These are phyloP conservation scores for Pheucticus melanocephalus DNA, from an alignment of 2,113 vertebrate genomes.

Conservation along the genomic window DNA sequence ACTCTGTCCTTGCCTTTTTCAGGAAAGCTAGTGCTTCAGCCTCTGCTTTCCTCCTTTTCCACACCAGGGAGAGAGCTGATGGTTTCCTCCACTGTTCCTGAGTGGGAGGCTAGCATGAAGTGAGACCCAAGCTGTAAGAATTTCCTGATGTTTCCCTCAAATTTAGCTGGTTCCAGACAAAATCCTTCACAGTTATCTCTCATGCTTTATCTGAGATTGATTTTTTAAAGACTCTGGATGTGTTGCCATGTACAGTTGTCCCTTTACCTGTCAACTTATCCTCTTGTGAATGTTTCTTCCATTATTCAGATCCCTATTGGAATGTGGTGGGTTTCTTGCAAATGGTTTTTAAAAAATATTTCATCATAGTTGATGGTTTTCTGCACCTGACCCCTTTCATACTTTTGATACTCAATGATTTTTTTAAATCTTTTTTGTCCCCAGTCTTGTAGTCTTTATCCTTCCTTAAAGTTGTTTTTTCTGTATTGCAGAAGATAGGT, in stretches of 20 bases:
- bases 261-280: neutral
- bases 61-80: neutral
- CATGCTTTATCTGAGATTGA: neutral
- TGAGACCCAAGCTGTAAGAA: neutral
- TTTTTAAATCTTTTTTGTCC: neutral
- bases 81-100: neutral
- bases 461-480: neutral
- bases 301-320: neutral
- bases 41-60: neutral
- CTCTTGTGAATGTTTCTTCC: neutral
- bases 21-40: neutral
- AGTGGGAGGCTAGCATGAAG: neutral
- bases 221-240: neutral
- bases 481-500: neutral
- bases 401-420: neutral
- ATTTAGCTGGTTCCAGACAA: neutral
- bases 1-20: neutral
- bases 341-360: neutral
- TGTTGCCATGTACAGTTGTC: accelerated
- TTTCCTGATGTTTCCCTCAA: neutral
- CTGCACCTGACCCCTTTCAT: neutral
- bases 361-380: neutral
- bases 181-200: neutral
- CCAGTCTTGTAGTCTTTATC: neutral
- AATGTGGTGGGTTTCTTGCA: neutral